These are phyloP conservation scores for Leptinotarsa lineolata DNA, from an alignment of 1,140 invertebrate genomes.

Conservation along the genomic window DNA sequence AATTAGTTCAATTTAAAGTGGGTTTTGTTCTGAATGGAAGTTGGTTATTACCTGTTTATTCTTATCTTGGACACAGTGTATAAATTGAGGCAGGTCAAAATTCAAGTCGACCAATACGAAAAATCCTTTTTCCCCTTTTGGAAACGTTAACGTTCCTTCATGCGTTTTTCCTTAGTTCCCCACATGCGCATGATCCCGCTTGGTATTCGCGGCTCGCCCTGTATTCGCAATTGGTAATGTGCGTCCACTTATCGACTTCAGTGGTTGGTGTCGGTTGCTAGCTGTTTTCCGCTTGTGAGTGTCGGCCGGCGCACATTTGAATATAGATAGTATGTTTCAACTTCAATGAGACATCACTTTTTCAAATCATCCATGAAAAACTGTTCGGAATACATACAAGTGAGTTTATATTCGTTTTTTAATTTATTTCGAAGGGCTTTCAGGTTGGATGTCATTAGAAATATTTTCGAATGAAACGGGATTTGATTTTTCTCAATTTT, in stretches of 20 bases:
- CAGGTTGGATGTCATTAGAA: too few species aligned
- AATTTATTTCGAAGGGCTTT: too few species aligned
- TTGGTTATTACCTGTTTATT: too few species aligned
- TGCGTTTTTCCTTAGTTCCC: not conserved
- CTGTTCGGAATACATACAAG: not conserved
- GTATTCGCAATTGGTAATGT: not conserved
- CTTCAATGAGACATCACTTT: conserved; percentile 6
- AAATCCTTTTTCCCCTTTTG: too few species aligned
- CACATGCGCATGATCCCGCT: not conserved
- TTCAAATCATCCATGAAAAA: conserved; percentile 2
- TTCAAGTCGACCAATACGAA: too few species aligned
- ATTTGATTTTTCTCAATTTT: too few species aligned
- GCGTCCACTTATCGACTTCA: conserved; percentile 4
- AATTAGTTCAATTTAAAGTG: too few species aligned
- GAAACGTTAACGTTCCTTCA: not conserved
- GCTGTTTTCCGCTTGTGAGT: conserved; percentile 2
- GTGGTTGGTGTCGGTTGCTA: not conserved
- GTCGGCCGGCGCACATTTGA: not conserved
- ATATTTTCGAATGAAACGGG: too few species aligned
- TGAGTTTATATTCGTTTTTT: not conserved
- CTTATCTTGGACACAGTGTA: too few species aligned
- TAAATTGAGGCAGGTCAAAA: too few species aligned
- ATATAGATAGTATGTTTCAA: not conserved
- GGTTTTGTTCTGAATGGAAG: too few species aligned
- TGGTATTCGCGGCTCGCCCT: not conserved